Percentiles rank a stretch among this genome's conserved stretches.
Evolutionary conservation across 2,113 vertebrate genomes (phyloP).

Genomic region (Malurus elegans): DNA sequence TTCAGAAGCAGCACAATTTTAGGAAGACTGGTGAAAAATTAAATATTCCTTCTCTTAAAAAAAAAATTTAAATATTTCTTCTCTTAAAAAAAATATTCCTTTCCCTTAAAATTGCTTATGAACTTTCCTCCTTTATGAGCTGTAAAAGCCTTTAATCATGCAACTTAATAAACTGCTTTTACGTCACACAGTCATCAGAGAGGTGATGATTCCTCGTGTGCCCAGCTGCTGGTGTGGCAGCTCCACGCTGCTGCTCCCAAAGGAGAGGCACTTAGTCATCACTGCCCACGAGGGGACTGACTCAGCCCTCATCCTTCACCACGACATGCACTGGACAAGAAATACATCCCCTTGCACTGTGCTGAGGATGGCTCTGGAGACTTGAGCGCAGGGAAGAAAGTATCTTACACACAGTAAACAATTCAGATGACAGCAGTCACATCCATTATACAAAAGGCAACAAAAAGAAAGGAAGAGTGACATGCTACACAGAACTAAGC

Average conservation of each 20-base stretch:
- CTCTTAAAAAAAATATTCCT: no score
- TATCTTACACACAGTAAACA: not conserved
- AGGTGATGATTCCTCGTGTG: not conserved
- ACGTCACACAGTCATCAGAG: not conserved
- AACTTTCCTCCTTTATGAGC: not conserved
- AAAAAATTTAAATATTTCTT: not conserved
- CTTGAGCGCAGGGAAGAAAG: not conserved
- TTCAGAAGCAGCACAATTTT: not conserved
- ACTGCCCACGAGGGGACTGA: not conserved
- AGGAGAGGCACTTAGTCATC: not conserved
- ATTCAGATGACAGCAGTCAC: not conserved
- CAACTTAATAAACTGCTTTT: not conserved
- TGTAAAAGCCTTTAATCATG: not conserved
- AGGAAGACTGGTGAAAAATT: not conserved
- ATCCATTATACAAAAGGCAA: not conserved
- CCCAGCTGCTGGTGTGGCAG: not conserved
- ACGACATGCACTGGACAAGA: not conserved
- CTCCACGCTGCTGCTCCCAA: rapidly evolving
- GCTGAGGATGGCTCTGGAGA: not conserved
- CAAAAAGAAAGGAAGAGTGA: not conserved
- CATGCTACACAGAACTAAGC: not conserved
- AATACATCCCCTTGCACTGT: not conserved
- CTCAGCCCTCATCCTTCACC: not conserved
- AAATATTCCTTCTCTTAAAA: not conserved
- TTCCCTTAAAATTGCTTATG: no score